These are phyloP conservation scores for Ianthella basta DNA, from an alignment of 37 sponge, comb jelly and placozoan genomes.

Conservation along the genomic window DNA sequence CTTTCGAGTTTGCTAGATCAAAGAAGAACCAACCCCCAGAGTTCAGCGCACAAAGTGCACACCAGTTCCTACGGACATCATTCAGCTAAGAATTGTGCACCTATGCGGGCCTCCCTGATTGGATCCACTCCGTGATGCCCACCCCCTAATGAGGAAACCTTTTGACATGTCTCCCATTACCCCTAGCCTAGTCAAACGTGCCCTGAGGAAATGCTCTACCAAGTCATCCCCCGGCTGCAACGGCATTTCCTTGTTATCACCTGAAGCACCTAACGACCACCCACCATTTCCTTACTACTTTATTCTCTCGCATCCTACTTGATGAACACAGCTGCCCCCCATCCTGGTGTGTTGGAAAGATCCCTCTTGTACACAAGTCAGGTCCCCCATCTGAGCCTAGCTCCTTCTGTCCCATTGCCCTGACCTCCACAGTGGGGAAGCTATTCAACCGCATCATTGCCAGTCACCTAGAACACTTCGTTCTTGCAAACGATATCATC, in stretches of 20 bases:
- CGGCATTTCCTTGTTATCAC: no score
- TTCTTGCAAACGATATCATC: neutral
- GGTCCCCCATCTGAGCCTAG: neutral
- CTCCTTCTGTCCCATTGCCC: slow-evolving; percentile 1
- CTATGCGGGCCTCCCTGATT: neutral
- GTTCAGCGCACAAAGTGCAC: neutral
- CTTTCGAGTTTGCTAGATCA: neutral
- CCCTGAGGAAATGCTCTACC: neutral
- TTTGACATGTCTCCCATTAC: neutral
- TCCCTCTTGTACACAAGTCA: neutral
- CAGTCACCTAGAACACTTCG: slow-evolving; percentile 10
- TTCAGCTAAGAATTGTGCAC: neutral
- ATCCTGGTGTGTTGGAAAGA: slow-evolving; percentile 32
- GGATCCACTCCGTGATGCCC: neutral
- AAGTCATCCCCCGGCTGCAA: no score
- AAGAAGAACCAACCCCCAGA: neutral
- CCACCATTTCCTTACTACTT: slow-evolving; percentile 44
- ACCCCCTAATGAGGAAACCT: neutral
- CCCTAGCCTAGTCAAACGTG: neutral
- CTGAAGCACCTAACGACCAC: slow-evolving; percentile 42
- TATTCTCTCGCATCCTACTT: slow-evolving; percentile 52
- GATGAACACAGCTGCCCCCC: slow-evolving; percentile 20
- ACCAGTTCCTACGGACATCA: neutral
- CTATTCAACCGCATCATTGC: slow-evolving; percentile 31
- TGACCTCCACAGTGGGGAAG: slow-evolving; percentile 3